Evolutionary conservation across 2,113 vertebrate genomes (phyloP).

Genomic region (Pontoporia blainvillei): DNA sequence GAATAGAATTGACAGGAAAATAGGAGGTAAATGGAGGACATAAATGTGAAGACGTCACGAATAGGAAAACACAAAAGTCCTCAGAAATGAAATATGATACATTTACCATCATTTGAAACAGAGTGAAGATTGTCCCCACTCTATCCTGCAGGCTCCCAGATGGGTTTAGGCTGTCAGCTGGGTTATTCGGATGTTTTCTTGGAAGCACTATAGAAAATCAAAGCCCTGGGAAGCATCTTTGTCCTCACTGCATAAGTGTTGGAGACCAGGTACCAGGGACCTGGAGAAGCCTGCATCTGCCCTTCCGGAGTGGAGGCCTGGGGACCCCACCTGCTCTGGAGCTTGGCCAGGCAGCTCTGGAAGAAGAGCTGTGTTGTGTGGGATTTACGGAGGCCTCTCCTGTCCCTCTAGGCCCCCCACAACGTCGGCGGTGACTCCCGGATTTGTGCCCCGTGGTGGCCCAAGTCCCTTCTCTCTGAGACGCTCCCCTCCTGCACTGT

Average conservation of each 20-base stretch:
- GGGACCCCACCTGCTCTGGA: neutral
- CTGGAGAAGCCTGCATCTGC: neutral
- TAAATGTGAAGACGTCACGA: neutral
- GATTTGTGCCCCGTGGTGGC: accelerated
- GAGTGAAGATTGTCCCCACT: neutral
- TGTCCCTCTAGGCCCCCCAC: neutral
- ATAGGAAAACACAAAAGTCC: neutral
- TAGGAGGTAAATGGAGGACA: constrained; percentile 3
- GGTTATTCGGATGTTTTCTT: neutral
- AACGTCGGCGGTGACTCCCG: neutral
- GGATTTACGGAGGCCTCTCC: neutral
- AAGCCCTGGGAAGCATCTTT: neutral
- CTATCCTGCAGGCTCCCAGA: neutral
- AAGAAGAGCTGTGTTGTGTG: neutral
- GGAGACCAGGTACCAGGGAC: neutral
- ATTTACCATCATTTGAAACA: constrained; percentile 2
- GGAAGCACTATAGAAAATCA: neutral
- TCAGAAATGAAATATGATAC: constrained; percentile 29
- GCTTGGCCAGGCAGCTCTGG: neutral
- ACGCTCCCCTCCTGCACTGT: neutral
- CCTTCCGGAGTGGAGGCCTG: neutral
- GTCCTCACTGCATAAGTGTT: neutral
- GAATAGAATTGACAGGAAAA: constrained; percentile 21
- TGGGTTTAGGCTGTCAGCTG: neutral
- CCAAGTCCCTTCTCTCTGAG: neutral